Percentiles rank a stretch among this genome's conserved stretches.
These are phyloP conservation scores for Tenebrosternarchus preto DNA, from an alignment of 2,113 vertebrate genomes.

Conservation along the genomic window DNA sequence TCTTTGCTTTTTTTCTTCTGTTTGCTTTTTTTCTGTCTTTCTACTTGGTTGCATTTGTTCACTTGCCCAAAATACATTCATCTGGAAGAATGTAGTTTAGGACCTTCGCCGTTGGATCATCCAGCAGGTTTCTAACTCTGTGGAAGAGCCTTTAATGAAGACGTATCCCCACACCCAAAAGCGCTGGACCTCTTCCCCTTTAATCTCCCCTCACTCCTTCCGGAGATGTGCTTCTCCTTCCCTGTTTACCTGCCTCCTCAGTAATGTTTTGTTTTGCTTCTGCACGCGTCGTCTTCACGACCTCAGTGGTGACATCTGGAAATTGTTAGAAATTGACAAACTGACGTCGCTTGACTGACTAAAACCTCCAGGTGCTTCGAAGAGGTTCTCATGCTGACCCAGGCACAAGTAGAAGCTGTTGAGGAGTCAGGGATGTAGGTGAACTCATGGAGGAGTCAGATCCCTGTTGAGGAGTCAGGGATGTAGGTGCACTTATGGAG, in stretches of 20 bases:
- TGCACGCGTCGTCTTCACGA: neutral
- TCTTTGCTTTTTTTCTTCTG: neutral
- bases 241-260: constrained; percentile 10
- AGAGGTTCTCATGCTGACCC: too few relatives aligned
- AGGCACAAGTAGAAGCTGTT: too few relatives aligned
- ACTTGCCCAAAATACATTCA: neutral
- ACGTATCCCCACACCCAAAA: neutral
- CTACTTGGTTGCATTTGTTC: too few relatives aligned
- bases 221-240: neutral
- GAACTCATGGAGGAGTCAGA: too few relatives aligned
- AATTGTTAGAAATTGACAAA: too few relatives aligned
- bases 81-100: neutral
- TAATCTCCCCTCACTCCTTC: neutral
- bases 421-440: too few relatives aligned
- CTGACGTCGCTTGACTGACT: too few relatives aligned
- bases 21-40: too few relatives aligned
- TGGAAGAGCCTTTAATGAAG: neutral
- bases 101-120: neutral
- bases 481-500: too few relatives aligned
- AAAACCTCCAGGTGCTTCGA: too few relatives aligned
- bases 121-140: neutral
- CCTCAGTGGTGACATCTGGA: neutral
- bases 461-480: too few relatives aligned
- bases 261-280: neutral
- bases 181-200: neutral